phyloP scores from a whole-genome alignment of 2,113 vertebrate species.

The Pomatostomus ruficeps region DNA sequence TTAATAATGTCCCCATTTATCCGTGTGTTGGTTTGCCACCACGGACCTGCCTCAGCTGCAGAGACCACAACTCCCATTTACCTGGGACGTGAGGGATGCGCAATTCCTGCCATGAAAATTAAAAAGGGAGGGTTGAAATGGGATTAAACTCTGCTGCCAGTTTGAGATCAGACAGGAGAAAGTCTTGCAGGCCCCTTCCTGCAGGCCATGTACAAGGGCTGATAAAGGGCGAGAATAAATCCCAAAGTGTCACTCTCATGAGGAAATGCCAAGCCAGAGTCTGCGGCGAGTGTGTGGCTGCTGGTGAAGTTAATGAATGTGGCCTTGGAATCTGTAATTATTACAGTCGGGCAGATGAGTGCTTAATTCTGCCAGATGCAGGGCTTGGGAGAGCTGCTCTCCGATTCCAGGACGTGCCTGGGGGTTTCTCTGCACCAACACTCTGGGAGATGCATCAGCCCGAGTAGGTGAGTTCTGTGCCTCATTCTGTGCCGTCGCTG shows the following conservation, averaged over 20 bases:
- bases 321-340: neutral
- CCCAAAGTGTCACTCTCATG: neutral
- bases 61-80: neutral
- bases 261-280: neutral
- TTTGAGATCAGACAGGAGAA: neutral
- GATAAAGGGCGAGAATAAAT: neutral
- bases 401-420: neutral
- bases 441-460: neutral
- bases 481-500: neutral
- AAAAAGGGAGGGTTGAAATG: neutral
- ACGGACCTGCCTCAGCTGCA: neutral
- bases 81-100: neutral
- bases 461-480: neutral
- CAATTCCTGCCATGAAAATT: neutral
- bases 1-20: neutral
- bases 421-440: neutral
- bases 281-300: neutral
- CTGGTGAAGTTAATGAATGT: neutral
- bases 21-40: neutral
- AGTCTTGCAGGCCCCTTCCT: neutral
- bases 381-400: neutral
- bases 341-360: neutral
- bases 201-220: neutral
- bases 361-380: slow-evolving; percentile 1
- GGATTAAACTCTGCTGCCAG: neutral